A percentile compares a stretch with the other conserved stretches of the same genome.
These are phyloP conservation scores for Anodontia alba DNA, from an alignment of 2,888 invertebrate species.

Conservation along the genomic window DNA sequence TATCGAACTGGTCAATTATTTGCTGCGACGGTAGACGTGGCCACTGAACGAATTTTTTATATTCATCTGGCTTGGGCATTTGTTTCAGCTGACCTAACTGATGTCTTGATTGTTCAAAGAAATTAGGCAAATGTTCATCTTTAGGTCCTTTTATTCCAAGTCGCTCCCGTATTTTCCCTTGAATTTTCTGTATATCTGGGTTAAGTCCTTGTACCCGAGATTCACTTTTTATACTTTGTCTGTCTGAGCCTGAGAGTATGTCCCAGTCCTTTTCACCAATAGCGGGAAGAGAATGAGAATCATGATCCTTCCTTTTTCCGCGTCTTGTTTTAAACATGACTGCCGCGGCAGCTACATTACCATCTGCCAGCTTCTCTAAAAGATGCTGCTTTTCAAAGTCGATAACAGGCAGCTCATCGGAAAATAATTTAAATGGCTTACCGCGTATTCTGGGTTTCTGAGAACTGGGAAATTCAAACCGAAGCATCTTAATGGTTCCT, in stretches of 20 bases:
- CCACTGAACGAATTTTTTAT: conserved; percentile 1
- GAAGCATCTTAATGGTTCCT: background rate
- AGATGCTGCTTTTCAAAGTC: conserved; percentile 11
- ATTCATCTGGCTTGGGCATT: conserved; percentile 7
- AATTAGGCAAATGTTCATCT: background rate
- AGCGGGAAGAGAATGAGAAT: background rate
- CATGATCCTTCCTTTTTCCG: background rate
- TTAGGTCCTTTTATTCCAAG: background rate
- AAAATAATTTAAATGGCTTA: conserved; percentile 17
- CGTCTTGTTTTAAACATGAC: background rate
- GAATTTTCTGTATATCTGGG: background rate
- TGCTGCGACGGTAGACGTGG: conserved; percentile 2
- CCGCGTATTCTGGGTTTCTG: background rate
- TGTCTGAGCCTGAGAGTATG: background rate
- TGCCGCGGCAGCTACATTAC: background rate
- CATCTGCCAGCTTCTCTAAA: background rate
- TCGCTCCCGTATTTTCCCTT: background rate
- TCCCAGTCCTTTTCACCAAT: background rate
- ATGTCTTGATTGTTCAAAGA: background rate
- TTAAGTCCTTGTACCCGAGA: background rate
- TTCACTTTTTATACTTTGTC: conserved; percentile 2
- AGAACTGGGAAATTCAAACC: background rate
- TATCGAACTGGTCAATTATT: background rate
- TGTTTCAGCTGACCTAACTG: background rate
- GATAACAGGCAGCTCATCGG: conserved; percentile 10